These are phyloP conservation scores for Charanyca ferruginea DNA, from an alignment of 2,888 invertebrate species.

Conservation along the genomic window DNA sequence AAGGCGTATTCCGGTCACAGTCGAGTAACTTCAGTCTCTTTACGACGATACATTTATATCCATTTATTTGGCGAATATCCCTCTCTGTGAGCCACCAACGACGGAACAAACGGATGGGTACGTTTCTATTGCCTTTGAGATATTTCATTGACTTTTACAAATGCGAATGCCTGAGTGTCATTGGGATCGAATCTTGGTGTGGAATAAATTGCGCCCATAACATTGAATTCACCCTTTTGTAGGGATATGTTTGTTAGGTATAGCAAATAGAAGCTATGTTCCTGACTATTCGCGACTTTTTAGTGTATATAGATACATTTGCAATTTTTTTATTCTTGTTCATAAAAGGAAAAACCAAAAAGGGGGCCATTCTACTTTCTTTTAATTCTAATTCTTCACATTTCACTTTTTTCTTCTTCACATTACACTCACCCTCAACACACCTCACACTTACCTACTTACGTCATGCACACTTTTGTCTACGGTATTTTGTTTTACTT, in stretches of 20 bases:
- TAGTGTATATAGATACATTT: neutral
- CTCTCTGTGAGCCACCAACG: conserved; percentile 69
- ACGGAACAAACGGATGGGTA: conserved; percentile 75
- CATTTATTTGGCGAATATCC: conserved; percentile 77
- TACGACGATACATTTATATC: conserved; percentile 77
- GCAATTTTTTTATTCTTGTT: too few species aligned
- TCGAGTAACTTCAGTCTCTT: conserved; percentile 66
- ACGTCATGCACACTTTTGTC: too few species aligned
- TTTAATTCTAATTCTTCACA: too few species aligned
- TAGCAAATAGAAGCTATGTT: conserved; percentile 12
- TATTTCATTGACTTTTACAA: conserved; percentile 80
- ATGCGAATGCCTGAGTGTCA: conserved; percentile 74
- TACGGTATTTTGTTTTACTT: too few species aligned
- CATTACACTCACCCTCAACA: too few species aligned
- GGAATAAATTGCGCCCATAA: conserved; percentile 62
- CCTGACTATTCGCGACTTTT: neutral
- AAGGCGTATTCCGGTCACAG: conserved; percentile 65
- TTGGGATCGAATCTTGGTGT: conserved; percentile 65
- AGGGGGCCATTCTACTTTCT: too few species aligned
- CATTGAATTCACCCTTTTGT: conserved; percentile 59
- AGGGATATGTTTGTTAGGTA: conserved; percentile 30
- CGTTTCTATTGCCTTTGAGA: conserved; percentile 78
- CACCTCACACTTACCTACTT: too few species aligned
- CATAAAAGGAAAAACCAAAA: too few species aligned
- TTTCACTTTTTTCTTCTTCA: too few species aligned